A percentile compares a stretch with the other conserved stretches of the same genome.
phyloP scores from a whole-genome alignment of 2,797 vertebrate species.

The Prunella strophiata region DNA sequence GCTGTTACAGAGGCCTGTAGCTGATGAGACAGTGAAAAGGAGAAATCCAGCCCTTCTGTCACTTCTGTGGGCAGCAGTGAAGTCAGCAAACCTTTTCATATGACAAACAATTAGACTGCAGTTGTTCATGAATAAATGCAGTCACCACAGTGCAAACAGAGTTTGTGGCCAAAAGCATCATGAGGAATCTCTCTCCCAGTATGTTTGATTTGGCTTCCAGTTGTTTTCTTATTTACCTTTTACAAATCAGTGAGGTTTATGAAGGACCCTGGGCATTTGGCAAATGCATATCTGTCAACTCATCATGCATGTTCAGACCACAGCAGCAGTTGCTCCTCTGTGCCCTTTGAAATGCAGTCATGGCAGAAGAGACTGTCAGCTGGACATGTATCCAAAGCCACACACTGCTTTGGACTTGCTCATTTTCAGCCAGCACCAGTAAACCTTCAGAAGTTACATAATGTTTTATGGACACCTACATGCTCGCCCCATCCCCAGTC shows the following conservation, averaged over 20 bases:
- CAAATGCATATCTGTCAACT: background rate
- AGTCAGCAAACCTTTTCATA: background rate
- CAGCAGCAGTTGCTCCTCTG: background rate
- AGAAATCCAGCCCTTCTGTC: background rate
- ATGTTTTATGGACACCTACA: background rate
- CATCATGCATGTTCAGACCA: background rate
- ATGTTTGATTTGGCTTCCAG: background rate
- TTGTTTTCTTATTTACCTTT: background rate
- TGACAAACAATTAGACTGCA: background rate
- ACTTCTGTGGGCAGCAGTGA: background rate
- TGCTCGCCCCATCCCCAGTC: rapidly evolving
- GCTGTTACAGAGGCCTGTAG: background rate
- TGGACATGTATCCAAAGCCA: background rate
- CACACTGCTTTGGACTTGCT: background rate
- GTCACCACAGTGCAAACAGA: background rate
- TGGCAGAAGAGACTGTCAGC: background rate
- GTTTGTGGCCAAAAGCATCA: background rate
- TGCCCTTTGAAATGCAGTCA: background rate
- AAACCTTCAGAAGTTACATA: background rate
- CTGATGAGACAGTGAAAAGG: background rate
- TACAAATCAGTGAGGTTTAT: rapidly evolving
- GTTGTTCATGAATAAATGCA: background rate
- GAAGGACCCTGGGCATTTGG: background rate
- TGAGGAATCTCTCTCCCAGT: background rate
- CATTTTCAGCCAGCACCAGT: rapidly evolving